Evolutionary conservation across 2,113 vertebrate species (phyloP).

Genomic region (Tichodroma muraria): DNA sequence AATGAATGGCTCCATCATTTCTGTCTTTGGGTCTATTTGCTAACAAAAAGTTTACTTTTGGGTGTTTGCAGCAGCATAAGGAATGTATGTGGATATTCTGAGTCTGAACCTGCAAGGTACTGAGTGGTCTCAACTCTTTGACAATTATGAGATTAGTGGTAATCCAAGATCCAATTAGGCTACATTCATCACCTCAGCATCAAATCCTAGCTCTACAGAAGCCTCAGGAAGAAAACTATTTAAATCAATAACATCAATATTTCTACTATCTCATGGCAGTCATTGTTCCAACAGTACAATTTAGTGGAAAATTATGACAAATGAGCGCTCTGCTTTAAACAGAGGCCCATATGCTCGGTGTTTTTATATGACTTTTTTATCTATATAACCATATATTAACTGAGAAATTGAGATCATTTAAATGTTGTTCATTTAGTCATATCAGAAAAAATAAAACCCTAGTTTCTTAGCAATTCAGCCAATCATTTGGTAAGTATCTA

Average conservation of each 20-base stretch:
- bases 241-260: not conserved
- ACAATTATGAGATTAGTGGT: not conserved
- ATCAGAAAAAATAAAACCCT: not conserved
- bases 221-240: not conserved
- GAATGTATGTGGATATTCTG: not conserved
- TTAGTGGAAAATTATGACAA: not conserved
- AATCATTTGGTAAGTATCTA: not conserved
- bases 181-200: not conserved
- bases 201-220: not conserved
- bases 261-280: not conserved
- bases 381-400: not conserved
- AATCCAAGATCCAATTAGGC: not conserved
- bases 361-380: not conserved
- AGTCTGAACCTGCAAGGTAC: not conserved
- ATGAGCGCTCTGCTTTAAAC: not conserved
- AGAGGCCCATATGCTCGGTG: not conserved
- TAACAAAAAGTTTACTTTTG: not conserved
- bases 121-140: not conserved
- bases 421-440: not conserved
- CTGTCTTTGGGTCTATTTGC: not conserved
- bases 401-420: not conserved
- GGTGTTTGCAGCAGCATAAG: not conserved
- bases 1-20: not conserved
- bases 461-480: not conserved
- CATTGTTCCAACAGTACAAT: not conserved